Conservation (phyloP, 2,113 vertebrate genomes). For the Sorex fumeus region DNA sequence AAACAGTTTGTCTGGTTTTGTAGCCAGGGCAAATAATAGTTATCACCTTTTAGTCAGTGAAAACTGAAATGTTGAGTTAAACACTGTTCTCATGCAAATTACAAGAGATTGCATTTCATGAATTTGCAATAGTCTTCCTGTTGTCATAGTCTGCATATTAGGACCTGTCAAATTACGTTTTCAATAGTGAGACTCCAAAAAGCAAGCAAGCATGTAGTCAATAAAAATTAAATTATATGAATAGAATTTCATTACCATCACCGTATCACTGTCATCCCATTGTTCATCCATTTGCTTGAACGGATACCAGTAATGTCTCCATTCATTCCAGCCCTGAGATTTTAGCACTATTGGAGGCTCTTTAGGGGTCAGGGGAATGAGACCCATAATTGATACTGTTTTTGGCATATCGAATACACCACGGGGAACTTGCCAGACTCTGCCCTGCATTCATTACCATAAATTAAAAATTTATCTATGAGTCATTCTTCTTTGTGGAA, state of each 20-base stretch:
- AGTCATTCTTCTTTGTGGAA: not conserved
- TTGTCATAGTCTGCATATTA: not conserved
- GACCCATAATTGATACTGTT: no score
- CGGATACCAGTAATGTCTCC: no score
- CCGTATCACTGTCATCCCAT: no score
- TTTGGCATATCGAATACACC: no score
- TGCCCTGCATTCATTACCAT: no score
- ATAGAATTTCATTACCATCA: not conserved
- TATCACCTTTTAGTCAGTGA: not conserved
- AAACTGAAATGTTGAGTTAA: not conserved
- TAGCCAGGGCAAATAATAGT: not conserved
- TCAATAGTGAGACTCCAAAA: not conserved
- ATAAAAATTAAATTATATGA: not conserved
- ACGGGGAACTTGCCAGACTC: no score
- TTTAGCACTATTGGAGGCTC: no score
- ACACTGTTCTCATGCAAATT: constrained; percentile 45
- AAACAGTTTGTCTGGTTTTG: not conserved
- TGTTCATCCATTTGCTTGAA: no score
- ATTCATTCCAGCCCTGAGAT: no score
- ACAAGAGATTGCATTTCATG: constrained; percentile 53
- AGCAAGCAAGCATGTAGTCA: not conserved
- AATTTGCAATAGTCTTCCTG: constrained; percentile 30
- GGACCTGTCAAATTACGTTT: not conserved
- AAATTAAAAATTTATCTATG: not conserved
- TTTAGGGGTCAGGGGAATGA: no score